Base-by-base conservation (phyloP, 2,888 invertebrate species). In the Eristalis arbustorum region DNA sequence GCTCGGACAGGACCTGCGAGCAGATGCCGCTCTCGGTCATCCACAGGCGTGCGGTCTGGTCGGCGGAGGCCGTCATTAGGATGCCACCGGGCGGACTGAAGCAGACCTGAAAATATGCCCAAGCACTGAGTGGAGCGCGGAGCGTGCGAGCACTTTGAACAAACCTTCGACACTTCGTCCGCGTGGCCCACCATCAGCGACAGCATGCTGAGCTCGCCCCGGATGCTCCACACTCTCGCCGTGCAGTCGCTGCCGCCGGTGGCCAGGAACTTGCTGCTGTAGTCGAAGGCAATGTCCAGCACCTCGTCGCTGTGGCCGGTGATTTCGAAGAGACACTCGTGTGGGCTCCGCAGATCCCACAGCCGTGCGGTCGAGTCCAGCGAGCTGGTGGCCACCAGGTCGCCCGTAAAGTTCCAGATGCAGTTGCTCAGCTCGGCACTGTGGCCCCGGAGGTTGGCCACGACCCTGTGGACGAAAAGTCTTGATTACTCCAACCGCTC, bases 81-180 rank as follows among this genome's bases (percentile, higher is more conserved):
- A 95, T 94, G 4, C 95, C 95, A 0, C 96, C 96, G 59, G 95
- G 95, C 1, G 97, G 97, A 92, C 96, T 97, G 93, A 97, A 97
- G 92, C 95, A 95, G 5, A 97, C 95, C 96, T 95, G 91, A 6
- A 88, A n/a, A 66, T 18, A 66, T 56, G 66, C 63, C 69, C 10
- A 37, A 71, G 56, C 23, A 25, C n/a, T 67, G 66, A 56, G 62
- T 23, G 25, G 57, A 62, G 37, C 18, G 28, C 14, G 18, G 56
- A 59, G 10, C 61, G 28, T 63, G 10, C 56, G 56, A 31, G 4
- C 61, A 4, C n/a, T n/a, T 3, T 62, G 37, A 64, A 85, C 64
- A 73, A 59, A 94, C 95, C 93, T 95, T 95, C 25, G 95, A 95
- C 1, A 96, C 95, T 90, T 96, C 96, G 79, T 95, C 95, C 2